These are phyloP conservation scores for Ambastaia sidthimunki DNA, from an alignment of 2,797 vertebrate species.

Conservation along the genomic window DNA sequence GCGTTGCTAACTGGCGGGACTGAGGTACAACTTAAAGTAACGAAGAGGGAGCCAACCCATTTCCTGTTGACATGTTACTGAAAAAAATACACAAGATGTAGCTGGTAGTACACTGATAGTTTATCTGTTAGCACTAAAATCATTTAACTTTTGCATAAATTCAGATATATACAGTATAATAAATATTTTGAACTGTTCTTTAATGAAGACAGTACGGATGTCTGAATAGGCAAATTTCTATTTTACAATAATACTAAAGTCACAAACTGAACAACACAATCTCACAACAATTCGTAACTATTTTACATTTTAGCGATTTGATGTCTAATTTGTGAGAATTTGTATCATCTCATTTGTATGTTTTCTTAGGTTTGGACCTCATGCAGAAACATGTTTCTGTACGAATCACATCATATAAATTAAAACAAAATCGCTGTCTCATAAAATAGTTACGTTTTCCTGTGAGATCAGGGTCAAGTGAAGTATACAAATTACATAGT, in stretches of 20 bases:
- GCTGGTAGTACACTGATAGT: background rate
- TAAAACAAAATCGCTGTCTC: too few relatives aligned
- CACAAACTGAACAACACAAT: too few relatives aligned
- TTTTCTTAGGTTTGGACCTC: too few relatives aligned
- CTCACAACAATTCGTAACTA: too few relatives aligned
- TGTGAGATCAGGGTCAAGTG: background rate
- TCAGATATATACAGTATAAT: background rate
- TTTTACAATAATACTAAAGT: too few relatives aligned
- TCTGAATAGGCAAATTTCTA: background rate
- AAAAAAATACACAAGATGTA: constrained; percentile 14
- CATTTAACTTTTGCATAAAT: background rate
- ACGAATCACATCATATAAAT: too few relatives aligned
- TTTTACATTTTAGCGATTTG: too few relatives aligned
- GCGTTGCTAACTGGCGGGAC: constrained; percentile 29
- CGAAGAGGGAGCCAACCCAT: constrained; percentile 23
- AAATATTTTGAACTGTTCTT: background rate
- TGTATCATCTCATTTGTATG: too few relatives aligned
- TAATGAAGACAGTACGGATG: background rate
- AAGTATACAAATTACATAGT: background rate
- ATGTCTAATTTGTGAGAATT: too few relatives aligned
- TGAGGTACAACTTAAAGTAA: constrained; percentile 32
- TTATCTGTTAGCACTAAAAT: too few relatives aligned
- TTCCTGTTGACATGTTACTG: constrained; percentile 42
- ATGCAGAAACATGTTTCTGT: too few relatives aligned
- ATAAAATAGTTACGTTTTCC: too few relatives aligned